Base-by-base conservation (phyloP, 2,113 vertebrate genomes). In the Phylloscopus trochiloides region DNA sequence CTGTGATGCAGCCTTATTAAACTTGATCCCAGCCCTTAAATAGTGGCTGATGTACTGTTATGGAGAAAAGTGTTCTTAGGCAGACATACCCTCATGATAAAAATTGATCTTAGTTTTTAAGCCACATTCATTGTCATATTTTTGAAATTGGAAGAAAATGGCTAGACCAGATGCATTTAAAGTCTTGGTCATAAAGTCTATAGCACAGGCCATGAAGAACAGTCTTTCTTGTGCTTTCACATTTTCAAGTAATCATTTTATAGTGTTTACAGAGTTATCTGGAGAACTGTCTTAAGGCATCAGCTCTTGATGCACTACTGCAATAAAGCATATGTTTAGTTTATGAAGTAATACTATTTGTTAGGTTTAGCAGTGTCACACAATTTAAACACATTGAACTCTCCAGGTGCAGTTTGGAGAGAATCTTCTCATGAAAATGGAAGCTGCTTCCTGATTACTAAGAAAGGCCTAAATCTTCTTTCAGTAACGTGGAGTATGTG, bases 311-410 rank as follows among this genome's bases (percentile, higher is more conserved):
- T 76, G 50, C 13, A 57, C 40, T 74, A 55, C 28, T 70, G 31
- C 34, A 79, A 78, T 73, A 88, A 95, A 96, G 45, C 2, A 2
- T 34, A 52, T 28, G 18, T 68, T 95, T 96, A 36, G 16, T 85
- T 96, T 97, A 88, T 66, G 76, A 95, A 88, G 51, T 81, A 97
- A 95, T 71, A 43, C 13, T 63, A 72, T 92, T 90, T 86, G 28
- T 97, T 85, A 88, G 25, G 61, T 90, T 94, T 96, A 94, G 75
- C 45, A 90, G 32, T n/a, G 86, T 66, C 91, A 90, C 32, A 59
- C 28, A 42, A 59, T 65, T 82, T 73, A 73, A 96, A 84, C 26
- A 67, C 18, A 67, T 45, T 42, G 52, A 92, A 79, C 20, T 20
- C 55, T 62, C 66, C 92, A 94, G 62, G 25, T 94, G 78, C 51